These are phyloP conservation scores for Petrocephalus microphthalmus DNA, from an alignment of 2,113 vertebrate species.

Conservation along the genomic window DNA sequence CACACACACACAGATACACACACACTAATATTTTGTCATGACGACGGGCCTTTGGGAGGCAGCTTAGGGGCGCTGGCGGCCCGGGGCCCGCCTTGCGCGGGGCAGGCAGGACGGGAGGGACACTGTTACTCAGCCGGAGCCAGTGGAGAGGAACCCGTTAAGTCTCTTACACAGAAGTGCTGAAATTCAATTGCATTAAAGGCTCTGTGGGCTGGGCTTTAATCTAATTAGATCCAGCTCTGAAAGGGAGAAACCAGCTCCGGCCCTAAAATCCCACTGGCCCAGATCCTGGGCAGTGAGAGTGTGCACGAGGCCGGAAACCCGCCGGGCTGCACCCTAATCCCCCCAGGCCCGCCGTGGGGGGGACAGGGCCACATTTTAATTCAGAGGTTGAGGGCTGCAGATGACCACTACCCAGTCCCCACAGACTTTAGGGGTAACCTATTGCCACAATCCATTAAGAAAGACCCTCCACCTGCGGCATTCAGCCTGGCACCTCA, in stretches of 20 bases:
- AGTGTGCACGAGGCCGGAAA: constrained; percentile 13
- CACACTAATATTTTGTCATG: background rate
- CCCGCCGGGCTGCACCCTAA: constrained; percentile 27
- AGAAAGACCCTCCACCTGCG: constrained; percentile 25
- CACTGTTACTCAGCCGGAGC: constrained; percentile 31
- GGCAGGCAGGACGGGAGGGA: constrained; percentile 27
- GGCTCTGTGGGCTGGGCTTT: constrained; percentile 55
- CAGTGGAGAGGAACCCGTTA: constrained; percentile 66
- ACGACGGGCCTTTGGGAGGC: constrained; percentile 45
- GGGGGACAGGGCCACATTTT: constrained; percentile 20
- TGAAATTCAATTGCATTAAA: constrained; percentile 66
- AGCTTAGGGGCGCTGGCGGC: constrained; percentile 52
- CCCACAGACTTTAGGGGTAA: background rate
- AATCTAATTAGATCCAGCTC: constrained; percentile 65
- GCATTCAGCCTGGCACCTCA: too few relatives aligned
- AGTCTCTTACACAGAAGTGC: constrained; percentile 61
- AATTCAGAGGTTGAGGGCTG: constrained; percentile 34
- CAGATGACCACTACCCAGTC: background rate
- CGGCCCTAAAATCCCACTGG: constrained; percentile 26
- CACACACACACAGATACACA: constrained; percentile 8
- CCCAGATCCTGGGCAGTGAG: background rate
- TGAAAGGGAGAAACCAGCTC: constrained; percentile 38
- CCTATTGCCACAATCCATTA: background rate
- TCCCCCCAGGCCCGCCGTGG: constrained; percentile 23
- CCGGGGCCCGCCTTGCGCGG: background rate